These are phyloP conservation scores for Casuarius casuarius DNA, from an alignment of 2,113 vertebrate species.

Conservation along the genomic window DNA sequence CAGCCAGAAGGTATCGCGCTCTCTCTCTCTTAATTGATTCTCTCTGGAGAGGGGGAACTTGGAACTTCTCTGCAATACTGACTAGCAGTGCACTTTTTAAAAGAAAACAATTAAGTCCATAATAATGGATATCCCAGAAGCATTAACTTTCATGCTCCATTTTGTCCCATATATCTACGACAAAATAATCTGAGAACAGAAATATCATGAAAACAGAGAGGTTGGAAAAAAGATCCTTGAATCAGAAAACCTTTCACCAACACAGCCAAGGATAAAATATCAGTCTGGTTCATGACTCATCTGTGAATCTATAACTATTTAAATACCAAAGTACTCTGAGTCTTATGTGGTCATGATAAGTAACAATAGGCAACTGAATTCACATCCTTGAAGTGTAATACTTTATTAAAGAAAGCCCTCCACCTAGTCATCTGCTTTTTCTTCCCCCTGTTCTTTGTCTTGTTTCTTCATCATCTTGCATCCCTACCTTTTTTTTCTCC, in stretches of 20 bases:
- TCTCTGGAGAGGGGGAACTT: background rate
- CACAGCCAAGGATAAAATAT: background rate
- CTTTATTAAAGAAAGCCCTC: background rate
- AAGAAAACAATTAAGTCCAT: background rate
- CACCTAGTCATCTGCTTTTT: background rate
- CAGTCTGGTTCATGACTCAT: constrained; percentile 34
- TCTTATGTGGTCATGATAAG: constrained; percentile 14
- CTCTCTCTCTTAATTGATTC: background rate
- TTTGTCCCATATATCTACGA: background rate
- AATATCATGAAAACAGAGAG: background rate
- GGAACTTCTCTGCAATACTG: background rate
- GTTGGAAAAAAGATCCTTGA: background rate
- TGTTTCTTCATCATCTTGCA: background rate
- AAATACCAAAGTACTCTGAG: constrained; percentile 6
- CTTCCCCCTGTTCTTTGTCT: background rate
- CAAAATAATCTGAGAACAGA: background rate
- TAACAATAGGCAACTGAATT: background rate
- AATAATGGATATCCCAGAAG: background rate
- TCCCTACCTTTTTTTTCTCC: background rate
- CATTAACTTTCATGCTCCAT: background rate
- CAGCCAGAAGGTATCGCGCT: background rate
- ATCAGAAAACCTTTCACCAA: background rate
- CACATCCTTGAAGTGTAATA: background rate
- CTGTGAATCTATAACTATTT: background rate
- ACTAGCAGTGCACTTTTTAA: background rate